Conservation (phyloP, 1,140 invertebrate species). For the Drosophila tani region DNA sequence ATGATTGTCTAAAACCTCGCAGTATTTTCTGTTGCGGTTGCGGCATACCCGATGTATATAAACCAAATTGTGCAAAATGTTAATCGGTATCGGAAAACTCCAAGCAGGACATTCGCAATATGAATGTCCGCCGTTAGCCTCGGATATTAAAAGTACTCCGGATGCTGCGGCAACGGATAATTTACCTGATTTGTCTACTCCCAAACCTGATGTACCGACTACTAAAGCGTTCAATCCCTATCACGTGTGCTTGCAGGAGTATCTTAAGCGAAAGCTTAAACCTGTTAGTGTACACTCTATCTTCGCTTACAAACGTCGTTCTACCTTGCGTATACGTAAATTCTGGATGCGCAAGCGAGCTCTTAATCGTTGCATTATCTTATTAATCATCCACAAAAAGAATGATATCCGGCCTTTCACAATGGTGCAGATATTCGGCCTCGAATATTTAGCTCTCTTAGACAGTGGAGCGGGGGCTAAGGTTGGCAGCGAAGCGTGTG, state of each 20-base stretch:
- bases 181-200: neutral
- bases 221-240: conserved; percentile 18
- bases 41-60: neutral
- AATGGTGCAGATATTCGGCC: too few relatives aligned
- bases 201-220: neutral
- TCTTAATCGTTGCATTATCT: too few relatives aligned
- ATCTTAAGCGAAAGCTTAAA: conserved; percentile 1
- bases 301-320: too few relatives aligned
- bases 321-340: too few relatives aligned
- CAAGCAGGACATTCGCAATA: conserved; percentile 10
- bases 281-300: too few relatives aligned
- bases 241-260: conserved; percentile 12
- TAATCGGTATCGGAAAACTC: conserved; percentile 10
- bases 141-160: neutral
- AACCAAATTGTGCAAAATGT: conserved; percentile 14
- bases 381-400: too few relatives aligned
- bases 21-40: conserved; percentile 17
- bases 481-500: too few relatives aligned
- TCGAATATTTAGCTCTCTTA: too few relatives aligned
- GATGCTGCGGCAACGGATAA: neutral
- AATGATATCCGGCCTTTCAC: too few relatives aligned
- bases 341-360: too few relatives aligned
- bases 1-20: conserved; percentile 2
- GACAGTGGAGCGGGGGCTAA: too few relatives aligned
- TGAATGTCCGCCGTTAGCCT: conserved; percentile 10